phyloP scores from a whole-genome alignment of 2,113 vertebrate species.

The Neoarius graeffei region DNA sequence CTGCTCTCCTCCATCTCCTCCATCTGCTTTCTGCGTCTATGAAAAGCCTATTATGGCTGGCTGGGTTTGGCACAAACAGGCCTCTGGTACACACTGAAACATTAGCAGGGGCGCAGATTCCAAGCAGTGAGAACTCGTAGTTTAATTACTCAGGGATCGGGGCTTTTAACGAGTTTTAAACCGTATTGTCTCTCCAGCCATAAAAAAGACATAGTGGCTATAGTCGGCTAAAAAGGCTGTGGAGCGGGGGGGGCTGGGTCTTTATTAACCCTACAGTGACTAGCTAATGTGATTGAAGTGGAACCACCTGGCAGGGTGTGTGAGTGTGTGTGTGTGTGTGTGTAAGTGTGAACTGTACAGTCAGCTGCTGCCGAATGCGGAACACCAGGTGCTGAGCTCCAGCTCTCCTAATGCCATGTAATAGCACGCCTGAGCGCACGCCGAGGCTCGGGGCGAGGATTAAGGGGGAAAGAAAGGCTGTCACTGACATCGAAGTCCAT shows the following conservation, averaged over 20 bases:
- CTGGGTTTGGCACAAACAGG: conserved; percentile 66
- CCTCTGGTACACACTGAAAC: conserved; percentile 57
- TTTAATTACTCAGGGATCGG: conserved; percentile 71
- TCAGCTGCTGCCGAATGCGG: conserved; percentile 79
- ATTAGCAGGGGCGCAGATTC: conserved; percentile 58
- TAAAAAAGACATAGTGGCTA: conserved; percentile 73
- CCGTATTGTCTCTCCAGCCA: conserved; percentile 73
- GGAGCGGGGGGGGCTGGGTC: conserved; percentile 39
- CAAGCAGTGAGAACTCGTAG: conserved; percentile 59
- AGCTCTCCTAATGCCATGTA: conserved; percentile 71
- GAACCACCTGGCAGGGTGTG: conserved; percentile 79
- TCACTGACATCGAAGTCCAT: conserved; percentile 68
- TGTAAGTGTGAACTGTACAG: conserved; percentile 62
- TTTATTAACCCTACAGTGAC: conserved; percentile 83
- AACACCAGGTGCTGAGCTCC: conserved; percentile 79
- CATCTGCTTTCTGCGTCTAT: conserved; percentile 67
- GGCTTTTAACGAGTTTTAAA: conserved; percentile 79
- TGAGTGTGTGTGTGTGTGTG: conserved; percentile 37
- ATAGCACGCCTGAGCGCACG: conserved; percentile 77
- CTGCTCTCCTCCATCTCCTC: conserved; percentile 62
- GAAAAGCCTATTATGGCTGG: conserved; percentile 71
- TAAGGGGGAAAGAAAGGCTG: conserved; percentile 65
- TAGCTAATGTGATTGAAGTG: conserved; percentile 82
- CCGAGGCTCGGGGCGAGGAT: conserved; percentile 74
- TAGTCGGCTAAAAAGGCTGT: conserved; percentile 74